Evolutionary conservation across 1,140 invertebrate genomes (phyloP).

Genomic region (Acyrthosiphon pisum): DNA sequence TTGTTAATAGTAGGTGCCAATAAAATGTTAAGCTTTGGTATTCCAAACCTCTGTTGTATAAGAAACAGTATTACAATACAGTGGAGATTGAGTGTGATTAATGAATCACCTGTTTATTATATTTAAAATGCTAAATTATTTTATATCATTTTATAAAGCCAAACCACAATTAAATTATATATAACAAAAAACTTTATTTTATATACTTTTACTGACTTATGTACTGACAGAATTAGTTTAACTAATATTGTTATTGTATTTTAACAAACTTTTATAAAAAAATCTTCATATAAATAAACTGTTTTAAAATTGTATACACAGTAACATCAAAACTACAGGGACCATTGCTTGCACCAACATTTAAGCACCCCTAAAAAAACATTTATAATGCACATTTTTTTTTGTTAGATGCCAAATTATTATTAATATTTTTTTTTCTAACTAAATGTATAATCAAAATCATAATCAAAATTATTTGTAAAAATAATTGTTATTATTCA

Average conservation of each 20-base stretch:
- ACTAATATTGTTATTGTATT: neutral
- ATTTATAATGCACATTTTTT: neutral
- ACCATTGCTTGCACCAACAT: neutral
- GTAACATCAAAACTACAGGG: neutral
- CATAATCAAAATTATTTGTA: constrained; percentile 22
- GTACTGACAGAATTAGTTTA: neutral
- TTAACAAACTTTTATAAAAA: neutral
- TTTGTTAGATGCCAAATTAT: constrained; percentile 21
- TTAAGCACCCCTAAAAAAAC: neutral
- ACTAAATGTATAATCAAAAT: constrained; percentile 41
- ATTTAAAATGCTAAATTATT: too few species aligned
- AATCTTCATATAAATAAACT: too few species aligned
- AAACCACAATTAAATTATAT: neutral
- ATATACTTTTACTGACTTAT: too few species aligned
- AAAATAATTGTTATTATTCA: neutral
- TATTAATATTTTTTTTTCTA: neutral
- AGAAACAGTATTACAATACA: too few species aligned
- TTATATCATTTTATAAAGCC: neutral
- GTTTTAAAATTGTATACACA: neutral
- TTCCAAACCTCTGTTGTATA: too few species aligned
- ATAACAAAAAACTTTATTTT: too few species aligned
- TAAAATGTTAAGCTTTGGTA: too few species aligned
- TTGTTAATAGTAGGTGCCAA: neutral
- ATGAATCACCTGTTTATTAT: too few species aligned
- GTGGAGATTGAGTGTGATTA: too few species aligned